Base-by-base conservation (phyloP, 2,797 vertebrate species). In the Liasis olivaceus region DNA sequence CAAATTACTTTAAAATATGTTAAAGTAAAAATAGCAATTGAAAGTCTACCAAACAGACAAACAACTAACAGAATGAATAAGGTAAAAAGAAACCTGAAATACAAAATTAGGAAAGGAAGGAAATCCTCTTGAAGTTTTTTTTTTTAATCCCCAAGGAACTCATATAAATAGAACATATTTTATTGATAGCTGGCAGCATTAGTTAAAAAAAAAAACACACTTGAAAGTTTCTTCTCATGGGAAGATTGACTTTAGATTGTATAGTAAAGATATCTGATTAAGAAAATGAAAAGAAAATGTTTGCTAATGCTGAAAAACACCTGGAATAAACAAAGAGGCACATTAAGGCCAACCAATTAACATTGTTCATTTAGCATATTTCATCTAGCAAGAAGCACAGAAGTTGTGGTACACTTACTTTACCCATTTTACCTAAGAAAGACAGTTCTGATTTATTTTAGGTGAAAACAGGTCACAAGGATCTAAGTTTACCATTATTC, bases 1-100 rank as follows among this genome's bases (percentile, higher is more conserved):
- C 97, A 97, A 0, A 0, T 97, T 97, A 97, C 95, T 89, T 85
- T 66, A 95, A 85, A 93, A 92, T 85, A 94, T 87, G 88, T 95
- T 96, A 77, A 88, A 92, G 87, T 20, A 95, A 88, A 93, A 96
- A 91, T 87, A 69, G 12, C 91, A 20, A 94, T 36, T 96, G 95
- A 56, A 62, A 81, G 58, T 56, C 51, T 88, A 87, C 69, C 56
- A 92, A 95, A 88, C 22, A 92, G 89, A 94, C 93, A 72, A 90
- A 94, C 64, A 94, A 93, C 31, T 56, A 85, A 66, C n/a, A 94
- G 92, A 95, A 60, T 81, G 24, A 90, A 85, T 31, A 90, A 26
- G 66, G 15, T 26, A 84, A 26, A 12, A 89, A 31, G 20, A 85
- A 22, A 85, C 31, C 26, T 81, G 60, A 51, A 63, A n/a, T 28